Conservation (phyloP, 2,113 vertebrate species). For the Pseudopipra pipra region DNA sequence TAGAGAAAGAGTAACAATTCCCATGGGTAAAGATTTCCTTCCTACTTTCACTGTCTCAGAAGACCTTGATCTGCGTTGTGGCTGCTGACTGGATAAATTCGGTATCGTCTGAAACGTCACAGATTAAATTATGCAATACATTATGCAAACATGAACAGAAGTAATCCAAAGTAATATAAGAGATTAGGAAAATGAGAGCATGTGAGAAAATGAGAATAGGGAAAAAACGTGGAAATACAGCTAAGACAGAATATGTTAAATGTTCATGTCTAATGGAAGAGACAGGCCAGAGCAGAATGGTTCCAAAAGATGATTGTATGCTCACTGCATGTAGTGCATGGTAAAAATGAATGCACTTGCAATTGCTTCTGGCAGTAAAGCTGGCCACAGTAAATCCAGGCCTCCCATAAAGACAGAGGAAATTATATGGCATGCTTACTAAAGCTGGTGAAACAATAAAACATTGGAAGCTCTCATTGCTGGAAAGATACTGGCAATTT, state of each 20-base stretch:
- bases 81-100: background rate
- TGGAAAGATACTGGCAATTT: conserved; percentile 23
- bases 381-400: conserved; percentile 15
- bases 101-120: background rate
- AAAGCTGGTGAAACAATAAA: conserved; percentile 34
- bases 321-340: background rate
- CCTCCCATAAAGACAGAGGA: conserved; percentile 2
- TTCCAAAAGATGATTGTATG: background rate
- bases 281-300: background rate
- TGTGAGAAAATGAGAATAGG: background rate
- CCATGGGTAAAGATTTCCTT: background rate
- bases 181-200: background rate
- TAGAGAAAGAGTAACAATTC: background rate
- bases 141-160: background rate
- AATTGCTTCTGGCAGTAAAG: background rate
- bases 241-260: background rate
- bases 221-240: background rate
- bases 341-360: background rate
- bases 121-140: background rate
- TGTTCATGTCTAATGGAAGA: background rate
- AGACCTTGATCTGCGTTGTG: background rate
- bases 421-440: background rate
- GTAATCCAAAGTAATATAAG: background rate
- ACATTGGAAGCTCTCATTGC: background rate
- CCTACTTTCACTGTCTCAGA: background rate